A percentile compares a stretch with the other conserved stretches of the same genome.
These are phyloP conservation scores for Telenomus remus DNA, from an alignment of 1,140 invertebrate genomes.

Conservation along the genomic window DNA sequence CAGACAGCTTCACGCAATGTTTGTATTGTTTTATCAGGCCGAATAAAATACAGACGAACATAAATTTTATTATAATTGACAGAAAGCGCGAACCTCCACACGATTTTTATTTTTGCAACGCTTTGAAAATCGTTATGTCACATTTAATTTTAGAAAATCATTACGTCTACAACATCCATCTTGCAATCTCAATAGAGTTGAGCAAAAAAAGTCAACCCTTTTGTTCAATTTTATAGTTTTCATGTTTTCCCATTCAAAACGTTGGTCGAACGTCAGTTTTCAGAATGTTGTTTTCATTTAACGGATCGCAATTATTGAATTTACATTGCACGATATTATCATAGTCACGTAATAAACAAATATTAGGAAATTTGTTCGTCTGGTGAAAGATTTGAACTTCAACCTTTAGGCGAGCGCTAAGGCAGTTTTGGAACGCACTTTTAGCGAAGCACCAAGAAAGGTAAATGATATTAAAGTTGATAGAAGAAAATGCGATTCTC, in stretches of 20 bases:
- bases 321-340: constrained; percentile 27
- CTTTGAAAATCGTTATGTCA: neutral
- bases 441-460: neutral
- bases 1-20: constrained; percentile 19
- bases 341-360: constrained; percentile 38
- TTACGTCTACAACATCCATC: no score
- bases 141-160: no score
- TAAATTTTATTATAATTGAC: constrained; percentile 17
- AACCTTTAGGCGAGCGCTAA: constrained; percentile 17
- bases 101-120: no score
- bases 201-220: no score
- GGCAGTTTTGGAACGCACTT: neutral
- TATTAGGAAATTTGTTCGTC: constrained; percentile 40
- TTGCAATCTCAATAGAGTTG: no score
- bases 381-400: constrained; percentile 36
- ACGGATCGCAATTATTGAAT: constrained; percentile 7
- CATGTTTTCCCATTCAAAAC: no score
- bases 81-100: neutral
- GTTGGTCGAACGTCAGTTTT: no score
- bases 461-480: neutral
- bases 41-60: constrained; percentile 4
- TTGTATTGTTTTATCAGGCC: constrained; percentile 16
- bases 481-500: constrained; percentile 9
- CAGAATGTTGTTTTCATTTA: no score
- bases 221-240: neutral